A percentile compares a stretch with the other conserved stretches of the same genome.
Evolutionary conservation across 2,797 vertebrate genomes (phyloP).

Genomic region (Anniella stebbinsi): DNA sequence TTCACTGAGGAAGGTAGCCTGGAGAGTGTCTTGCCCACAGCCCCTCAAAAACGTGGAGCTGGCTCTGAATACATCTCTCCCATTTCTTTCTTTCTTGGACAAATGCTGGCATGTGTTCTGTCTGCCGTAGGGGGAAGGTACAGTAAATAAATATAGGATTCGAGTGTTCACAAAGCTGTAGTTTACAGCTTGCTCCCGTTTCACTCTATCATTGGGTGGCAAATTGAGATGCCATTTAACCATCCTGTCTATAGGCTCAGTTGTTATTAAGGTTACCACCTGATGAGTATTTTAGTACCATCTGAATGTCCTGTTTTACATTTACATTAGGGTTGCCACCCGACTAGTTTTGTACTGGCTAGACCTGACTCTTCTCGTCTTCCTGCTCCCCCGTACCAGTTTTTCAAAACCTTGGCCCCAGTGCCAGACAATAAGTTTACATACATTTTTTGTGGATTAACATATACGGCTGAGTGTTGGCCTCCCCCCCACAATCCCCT

Average conservation of each 20-base stretch:
- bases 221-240: not conserved
- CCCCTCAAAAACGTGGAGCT: too few species aligned
- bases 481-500: not conserved
- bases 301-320: constrained; percentile 24
- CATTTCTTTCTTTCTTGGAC: not conserved
- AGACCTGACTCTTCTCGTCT: not conserved
- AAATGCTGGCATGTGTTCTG: not conserved
- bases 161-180: not conserved
- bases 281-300: constrained; percentile 15
- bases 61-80: not conserved
- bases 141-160: not conserved
- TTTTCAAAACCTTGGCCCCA: constrained; percentile 11
- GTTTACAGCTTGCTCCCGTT: not conserved
- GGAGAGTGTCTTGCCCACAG: too few species aligned
- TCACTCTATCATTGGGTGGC: not conserved
- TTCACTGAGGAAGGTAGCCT: too few species aligned
- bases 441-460: constrained; percentile 32
- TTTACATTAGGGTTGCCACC: not conserved
- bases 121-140: not conserved
- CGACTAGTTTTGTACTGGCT: constrained; percentile 7
- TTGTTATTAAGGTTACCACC: constrained; percentile 10
- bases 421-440: constrained; percentile 25
- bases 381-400: not conserved
- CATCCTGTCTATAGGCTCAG: not conserved
- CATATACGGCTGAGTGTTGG: constrained; percentile 13